These are phyloP conservation scores for Lordiphosa andalusiaca DNA, from an alignment of 2,888 invertebrate genomes.

Conservation along the genomic window DNA sequence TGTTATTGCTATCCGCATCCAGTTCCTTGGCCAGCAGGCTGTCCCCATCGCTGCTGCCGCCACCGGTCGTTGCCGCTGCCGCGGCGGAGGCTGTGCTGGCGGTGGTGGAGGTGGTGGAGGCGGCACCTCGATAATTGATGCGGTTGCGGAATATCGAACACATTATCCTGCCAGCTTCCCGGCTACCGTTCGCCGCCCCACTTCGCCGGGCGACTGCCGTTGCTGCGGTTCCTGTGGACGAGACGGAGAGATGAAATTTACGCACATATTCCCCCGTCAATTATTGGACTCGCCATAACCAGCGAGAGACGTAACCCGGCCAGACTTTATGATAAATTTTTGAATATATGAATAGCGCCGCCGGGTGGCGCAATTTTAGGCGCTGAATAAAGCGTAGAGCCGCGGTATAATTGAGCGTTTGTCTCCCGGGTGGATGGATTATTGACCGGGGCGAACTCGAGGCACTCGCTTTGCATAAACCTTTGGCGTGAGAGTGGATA, in stretches of 20 bases:
- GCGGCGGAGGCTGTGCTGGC: conserved; percentile 56
- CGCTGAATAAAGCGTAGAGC: conserved; percentile 65
- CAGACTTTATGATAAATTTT: conserved; percentile 77
- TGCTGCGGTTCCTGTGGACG: conserved; percentile 34
- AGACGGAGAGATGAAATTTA: conserved; percentile 18
- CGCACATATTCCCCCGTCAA: no score
- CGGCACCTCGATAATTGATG: conserved; percentile 78
- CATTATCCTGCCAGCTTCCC: conserved; percentile 56
- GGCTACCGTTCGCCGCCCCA: conserved; percentile 28
- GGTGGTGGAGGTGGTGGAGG: conserved; percentile 60
- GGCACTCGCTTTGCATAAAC: conserved; percentile 52
- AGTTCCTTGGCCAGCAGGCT: conserved; percentile 71
- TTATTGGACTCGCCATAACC: no score
- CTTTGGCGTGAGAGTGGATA: conserved; percentile 48
- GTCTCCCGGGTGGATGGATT: conserved; percentile 35
- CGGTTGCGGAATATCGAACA: conserved; percentile 80
- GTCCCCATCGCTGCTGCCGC: conserved; percentile 40
- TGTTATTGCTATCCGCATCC: conserved; percentile 78
- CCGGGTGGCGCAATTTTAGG: conserved; percentile 58
- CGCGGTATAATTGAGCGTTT: conserved; percentile 60
- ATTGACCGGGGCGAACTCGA: conserved; percentile 45
- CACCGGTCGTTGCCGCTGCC: conserved; percentile 22
- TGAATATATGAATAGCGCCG: conserved; percentile 78
- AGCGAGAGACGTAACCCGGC: conserved; percentile 17
- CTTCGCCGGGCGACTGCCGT: conserved; percentile 23